Base-by-base conservation (phyloP, 2,888 invertebrate genomes). In the Mesorhabditis sp. region DNA sequence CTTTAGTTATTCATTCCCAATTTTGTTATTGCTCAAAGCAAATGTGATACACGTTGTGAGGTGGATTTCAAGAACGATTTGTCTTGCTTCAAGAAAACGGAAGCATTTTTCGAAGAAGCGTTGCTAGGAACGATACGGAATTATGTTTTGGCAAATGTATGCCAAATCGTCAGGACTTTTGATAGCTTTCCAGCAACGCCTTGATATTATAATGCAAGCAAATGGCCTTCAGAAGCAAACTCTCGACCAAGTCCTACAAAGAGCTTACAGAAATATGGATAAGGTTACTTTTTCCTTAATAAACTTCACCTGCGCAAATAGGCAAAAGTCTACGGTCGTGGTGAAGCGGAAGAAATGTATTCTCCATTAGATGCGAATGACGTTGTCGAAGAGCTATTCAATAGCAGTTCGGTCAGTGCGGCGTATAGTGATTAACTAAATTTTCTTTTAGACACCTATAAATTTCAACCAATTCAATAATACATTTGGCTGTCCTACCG, bases 11-110 rank as follows among this genome's bases (percentile, higher is more conserved):
- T 28, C 28, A 28, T 28, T 28, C 28, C 28, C 1, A 28, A 28
- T 28, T 28, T 28, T 28, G 28, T 28, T 50, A 50, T n/a, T 50
- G 58, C 58, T 50, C 58, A 10, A n/a, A 50, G n/a, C 58, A 13
- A 50, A 50, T 50, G 58, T 50, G 58, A 50, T n/a, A 50, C 58
- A 13, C 58, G 58, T 50, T 50, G 58, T 50, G 58, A 50, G 58
- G n/a, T 50, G 10, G 58, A 50, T 50, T 50, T n/a, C 10, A n/a
- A 50, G 58, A 10, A 50, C 7, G 58, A 50, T 50, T 13, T 50
- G 10, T 10, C 58, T 50, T 50, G 58, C n/a, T 50, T 50, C 58
- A 50, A 50, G 7, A 10, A 50, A 50, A 50, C 58, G 7, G 10
- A 13, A 10, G n/a, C 7, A 13, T 50, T 50, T n/a, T 50, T 50